Evolutionary conservation across 2,797 vertebrate species (phyloP).

Genomic region (Halcyon chelicuti): DNA sequence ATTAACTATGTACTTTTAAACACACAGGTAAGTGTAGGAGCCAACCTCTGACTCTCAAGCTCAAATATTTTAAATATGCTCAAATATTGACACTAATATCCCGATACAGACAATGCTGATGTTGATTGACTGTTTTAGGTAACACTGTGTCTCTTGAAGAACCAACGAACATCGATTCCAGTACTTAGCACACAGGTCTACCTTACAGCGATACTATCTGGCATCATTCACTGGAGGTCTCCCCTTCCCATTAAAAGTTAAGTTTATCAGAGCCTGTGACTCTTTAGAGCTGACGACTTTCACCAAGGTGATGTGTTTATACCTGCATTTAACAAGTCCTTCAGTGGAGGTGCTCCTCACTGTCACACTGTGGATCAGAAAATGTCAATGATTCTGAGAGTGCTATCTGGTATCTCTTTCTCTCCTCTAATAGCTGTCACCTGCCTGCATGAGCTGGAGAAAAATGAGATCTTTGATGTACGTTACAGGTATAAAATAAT

Average conservation of each 20-base stretch:
- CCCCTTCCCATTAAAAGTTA: not conserved
- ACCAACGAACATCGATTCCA: not conserved
- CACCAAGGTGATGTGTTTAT: not conserved
- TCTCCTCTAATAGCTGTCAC: not conserved
- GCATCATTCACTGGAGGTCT: not conserved
- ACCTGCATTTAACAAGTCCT: not conserved
- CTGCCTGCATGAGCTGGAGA: not conserved
- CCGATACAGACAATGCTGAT: accelerated
- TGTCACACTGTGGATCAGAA: not conserved
- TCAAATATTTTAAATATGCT: not conserved
- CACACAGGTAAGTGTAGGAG: not conserved
- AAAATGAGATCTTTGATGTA: conserved; percentile 17
- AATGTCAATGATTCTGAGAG: not conserved
- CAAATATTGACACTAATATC: not conserved
- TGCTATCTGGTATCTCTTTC: not conserved
- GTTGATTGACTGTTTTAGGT: not conserved
- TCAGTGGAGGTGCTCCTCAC: not conserved
- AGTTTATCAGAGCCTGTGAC: not conserved
- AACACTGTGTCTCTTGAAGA: not conserved
- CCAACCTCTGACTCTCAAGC: not conserved
- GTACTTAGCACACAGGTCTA: not conserved
- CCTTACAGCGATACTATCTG: accelerated
- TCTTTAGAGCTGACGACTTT: not conserved
- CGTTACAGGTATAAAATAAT: conserved; percentile 2
- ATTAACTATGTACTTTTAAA: not conserved